Evolutionary conservation across 2,113 vertebrate genomes (phyloP).

Genomic region (Columba janthina): DNA sequence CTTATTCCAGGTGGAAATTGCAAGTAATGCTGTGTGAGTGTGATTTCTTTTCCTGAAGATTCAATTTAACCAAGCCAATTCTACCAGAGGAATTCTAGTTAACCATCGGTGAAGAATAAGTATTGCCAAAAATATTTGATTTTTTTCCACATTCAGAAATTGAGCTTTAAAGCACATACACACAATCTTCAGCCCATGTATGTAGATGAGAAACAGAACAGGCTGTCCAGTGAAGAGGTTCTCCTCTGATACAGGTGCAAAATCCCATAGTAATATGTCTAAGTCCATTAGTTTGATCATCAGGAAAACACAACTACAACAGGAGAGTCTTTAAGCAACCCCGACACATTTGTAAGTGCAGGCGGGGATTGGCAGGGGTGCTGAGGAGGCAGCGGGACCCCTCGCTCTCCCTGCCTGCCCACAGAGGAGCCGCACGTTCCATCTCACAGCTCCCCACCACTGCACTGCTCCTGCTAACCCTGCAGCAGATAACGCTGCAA

Average conservation of each 20-base stretch:
- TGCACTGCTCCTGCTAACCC: not conserved
- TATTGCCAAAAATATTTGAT: not conserved
- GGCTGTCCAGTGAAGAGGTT: not conserved
- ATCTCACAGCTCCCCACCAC: not conserved
- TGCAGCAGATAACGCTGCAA: not conserved
- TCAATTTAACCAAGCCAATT: not conserved
- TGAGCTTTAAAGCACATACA: not conserved
- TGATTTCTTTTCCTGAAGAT: not conserved
- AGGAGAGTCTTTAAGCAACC: not conserved
- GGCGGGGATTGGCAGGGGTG: not conserved
- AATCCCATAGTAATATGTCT: not conserved
- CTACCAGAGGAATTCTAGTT: not conserved
- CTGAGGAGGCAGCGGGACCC: not conserved
- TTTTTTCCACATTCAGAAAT: not conserved
- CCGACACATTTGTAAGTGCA: not conserved
- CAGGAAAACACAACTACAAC: not conserved
- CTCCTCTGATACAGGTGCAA: not conserved
- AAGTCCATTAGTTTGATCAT: not conserved
- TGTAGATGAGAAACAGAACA: not conserved
- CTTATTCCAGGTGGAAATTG: slow-evolving; percentile 79
- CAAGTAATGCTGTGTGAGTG: slow-evolving; percentile 21
- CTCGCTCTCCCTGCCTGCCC: too few species aligned
- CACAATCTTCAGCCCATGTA: not conserved
- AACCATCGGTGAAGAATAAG: not conserved
- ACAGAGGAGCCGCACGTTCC: fast-evolving